Percentiles rank a stretch among this genome's conserved stretches.
Evolutionary conservation across 2,888 invertebrate species (phyloP).

Genomic region (Dicranocentrus wangi): DNA sequence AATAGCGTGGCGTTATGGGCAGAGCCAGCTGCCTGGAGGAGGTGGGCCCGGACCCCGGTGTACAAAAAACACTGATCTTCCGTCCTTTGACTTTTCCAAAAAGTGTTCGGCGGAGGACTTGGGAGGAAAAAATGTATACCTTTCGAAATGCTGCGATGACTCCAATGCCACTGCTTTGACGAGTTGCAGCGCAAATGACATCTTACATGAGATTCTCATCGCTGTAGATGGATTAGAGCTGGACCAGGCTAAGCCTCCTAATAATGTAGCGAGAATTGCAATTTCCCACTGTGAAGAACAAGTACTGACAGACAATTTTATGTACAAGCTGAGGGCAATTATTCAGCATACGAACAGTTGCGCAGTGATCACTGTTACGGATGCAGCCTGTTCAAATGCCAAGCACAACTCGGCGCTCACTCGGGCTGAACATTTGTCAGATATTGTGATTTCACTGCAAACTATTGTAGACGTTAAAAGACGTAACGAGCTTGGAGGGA

Average conservation of each 20-base stretch:
- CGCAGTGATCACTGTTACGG: constrained; percentile 67
- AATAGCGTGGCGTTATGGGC: constrained; percentile 71
- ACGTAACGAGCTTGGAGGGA: constrained; percentile 68
- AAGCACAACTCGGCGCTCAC: neutral
- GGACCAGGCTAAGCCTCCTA: constrained; percentile 28
- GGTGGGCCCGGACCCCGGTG: constrained; percentile 1
- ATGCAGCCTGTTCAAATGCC: constrained; percentile 6
- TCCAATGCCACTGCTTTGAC: neutral
- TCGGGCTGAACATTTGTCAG: constrained; percentile 64
- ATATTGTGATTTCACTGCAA: constrained; percentile 68
- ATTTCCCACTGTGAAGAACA: constrained; percentile 69
- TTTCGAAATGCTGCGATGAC: constrained; percentile 26
- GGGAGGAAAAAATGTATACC: constrained; percentile 60
- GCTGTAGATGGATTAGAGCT: constrained; percentile 43
- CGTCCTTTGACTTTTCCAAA: constrained; percentile 70
- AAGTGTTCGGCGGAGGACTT: constrained; percentile 61
- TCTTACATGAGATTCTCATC: constrained; percentile 61
- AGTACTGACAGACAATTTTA: constrained; percentile 61
- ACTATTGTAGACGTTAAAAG: constrained; percentile 67
- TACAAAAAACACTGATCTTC: constrained; percentile 29
- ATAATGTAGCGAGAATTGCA: constrained; percentile 64
- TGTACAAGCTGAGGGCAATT: constrained; percentile 63
- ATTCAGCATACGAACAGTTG: constrained; percentile 67
- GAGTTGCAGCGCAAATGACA: constrained; percentile 15
- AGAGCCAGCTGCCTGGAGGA: constrained; percentile 15